Evolutionary conservation across 2,888 invertebrate species (phyloP), one percentile per base, ranked within the genome.

Genomic region (Torymus auratus): DNA sequence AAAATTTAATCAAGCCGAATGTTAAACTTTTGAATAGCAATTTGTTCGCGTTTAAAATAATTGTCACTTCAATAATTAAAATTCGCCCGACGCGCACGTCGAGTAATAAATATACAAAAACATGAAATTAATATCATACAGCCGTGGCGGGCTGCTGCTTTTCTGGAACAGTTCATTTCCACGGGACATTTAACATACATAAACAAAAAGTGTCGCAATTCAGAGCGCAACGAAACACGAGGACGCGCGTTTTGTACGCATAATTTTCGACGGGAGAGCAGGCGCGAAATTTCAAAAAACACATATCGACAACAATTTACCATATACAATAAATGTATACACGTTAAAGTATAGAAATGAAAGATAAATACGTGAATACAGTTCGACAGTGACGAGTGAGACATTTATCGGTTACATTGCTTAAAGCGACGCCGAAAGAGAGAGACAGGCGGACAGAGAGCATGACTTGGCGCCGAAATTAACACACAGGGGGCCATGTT

Each of bases 391-490:
- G 41, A 41, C 7, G 7, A 41, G 41, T 41, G 7, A 41, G 41
- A 41, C 41, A 7, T 41, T 41, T 41, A 41, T 41, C 5, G 41
- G 41, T 41, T 20, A 20, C 2, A 41, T 41, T 41, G 41, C 7
- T 41, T 41, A 7, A 5, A 41, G 7, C 41, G 41, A 41, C 41
- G 41, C 5, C 41, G 7, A 7, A 7, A 5, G 41, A 41, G 28
- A 28, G 28, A 28, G 28, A 28, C 4, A 28, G 28, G 28, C 28
- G 28, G 28, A 2, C 28, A 28, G 28, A 28, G 28, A 28, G 28
- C 28, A 28, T 28, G 28, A 3, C 28, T 28, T 28, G 90, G 91
- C 86, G 86, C 86, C 85, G 86, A 86, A 87, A 87, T 87, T 87
- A 87, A 87, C 86, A 86, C 85, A 86, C 85, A 79, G 76, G 81